Evolutionary conservation across 2,888 invertebrate species (phyloP).

Genomic region (Nyleta sp.): DNA sequence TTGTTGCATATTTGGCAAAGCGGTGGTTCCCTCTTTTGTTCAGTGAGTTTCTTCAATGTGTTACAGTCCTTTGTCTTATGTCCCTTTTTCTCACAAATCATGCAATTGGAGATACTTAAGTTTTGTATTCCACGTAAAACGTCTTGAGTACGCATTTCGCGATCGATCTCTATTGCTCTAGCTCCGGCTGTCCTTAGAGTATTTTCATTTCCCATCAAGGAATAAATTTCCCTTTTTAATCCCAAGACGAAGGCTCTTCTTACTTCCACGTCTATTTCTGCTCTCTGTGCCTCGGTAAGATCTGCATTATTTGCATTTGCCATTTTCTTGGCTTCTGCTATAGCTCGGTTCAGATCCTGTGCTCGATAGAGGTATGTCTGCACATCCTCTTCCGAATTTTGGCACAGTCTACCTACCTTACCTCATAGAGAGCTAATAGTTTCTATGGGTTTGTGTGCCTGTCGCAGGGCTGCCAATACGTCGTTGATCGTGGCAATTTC

Average conservation of each 20-base stretch:
- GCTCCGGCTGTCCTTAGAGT: background rate
- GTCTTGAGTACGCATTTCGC: background rate
- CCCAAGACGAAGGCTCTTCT: background rate
- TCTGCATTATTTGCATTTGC: background rate
- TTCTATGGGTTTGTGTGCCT: background rate
- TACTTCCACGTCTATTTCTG: background rate
- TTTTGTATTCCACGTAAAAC: background rate
- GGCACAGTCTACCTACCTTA: background rate
- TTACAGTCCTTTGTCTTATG: constrained; percentile 24
- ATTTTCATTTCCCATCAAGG: background rate
- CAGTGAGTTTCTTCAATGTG: background rate
- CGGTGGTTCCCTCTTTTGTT: background rate
- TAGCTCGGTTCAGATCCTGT: background rate
- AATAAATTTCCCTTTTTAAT: constrained; percentile 9
- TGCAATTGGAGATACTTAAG: background rate
- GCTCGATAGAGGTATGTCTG: constrained; percentile 1
- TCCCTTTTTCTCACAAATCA: constrained; percentile 1
- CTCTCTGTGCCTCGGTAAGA: background rate
- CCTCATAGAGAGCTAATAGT: background rate
- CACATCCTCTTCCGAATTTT: background rate
- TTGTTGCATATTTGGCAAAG: background rate
- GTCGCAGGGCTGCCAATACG: background rate
- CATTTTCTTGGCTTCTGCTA: background rate
- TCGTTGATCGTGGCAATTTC: background rate
- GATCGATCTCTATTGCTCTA: background rate